Evolutionary conservation across 2,797 vertebrate genomes (phyloP), one percentile per base, ranked within the genome.

Genomic region (Amazonetta brasiliensis): DNA sequence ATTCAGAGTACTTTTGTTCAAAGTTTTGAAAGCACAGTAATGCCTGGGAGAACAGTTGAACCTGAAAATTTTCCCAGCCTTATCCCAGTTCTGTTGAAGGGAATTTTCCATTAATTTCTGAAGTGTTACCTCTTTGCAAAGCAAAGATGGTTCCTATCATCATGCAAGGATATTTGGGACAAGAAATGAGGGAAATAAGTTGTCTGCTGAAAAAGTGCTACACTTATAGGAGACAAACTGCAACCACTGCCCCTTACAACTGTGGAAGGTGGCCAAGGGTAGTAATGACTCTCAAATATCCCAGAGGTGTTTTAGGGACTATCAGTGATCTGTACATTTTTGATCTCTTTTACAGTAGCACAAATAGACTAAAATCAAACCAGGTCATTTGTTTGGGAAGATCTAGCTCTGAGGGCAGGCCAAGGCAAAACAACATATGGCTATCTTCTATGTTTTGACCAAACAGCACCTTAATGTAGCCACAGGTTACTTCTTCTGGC

Each of bases 91-190:
- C 9, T 11, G 12, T 25, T 81, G 50, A 80, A 83, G 17, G 55
- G 62, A 87, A 73, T 90, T 87, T 84, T 91, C 67, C 87, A 54
- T 68, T 91, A 18, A 31, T 85, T 78, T 76, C 35, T 87, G 41
- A 69, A 80, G 6, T 54, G 12, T 50, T 52, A 37, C 46, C 16
- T 66, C 56, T 64, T 87, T 68, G 31, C 44, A 83, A 78, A 80
- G 43, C 14, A 76, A 73, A 54, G 14, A 7, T 6, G 6, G 13
- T 63, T 89, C 11, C 75, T 74, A 25, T 52, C 26, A 68, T 33
- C 25, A n/a, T 69, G 37, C 37, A 55, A 43, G 35, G 46, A 16
- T 80, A 48, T 78, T 46, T 84, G 25, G 31, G 30, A 68, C 15
- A 71, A 21, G 5, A 64, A 55, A 1, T 9, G 11, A 84, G 7